Conservation (phyloP, 2,113 vertebrate genomes). For the Cebidichthys violaceus region DNA sequence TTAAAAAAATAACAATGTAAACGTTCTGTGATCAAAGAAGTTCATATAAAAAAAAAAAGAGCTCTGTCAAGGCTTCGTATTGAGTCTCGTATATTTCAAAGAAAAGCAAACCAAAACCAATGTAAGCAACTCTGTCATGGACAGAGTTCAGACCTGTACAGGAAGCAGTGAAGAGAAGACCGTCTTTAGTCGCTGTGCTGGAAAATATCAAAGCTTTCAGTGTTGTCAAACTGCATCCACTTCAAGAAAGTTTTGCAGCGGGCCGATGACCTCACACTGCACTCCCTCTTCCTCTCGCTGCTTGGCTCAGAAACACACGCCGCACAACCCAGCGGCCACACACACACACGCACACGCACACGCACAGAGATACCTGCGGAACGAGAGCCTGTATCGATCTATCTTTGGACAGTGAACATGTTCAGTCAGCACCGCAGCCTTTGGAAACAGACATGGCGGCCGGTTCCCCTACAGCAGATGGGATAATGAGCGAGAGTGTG, state of each 20-base stretch:
- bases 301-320: slow-evolving; percentile 20
- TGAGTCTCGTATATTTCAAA: slow-evolving; percentile 13
- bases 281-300: slow-evolving; percentile 14
- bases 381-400: slow-evolving; percentile 55
- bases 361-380: slow-evolving; percentile 32
- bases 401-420: slow-evolving; percentile 46
- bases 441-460: slow-evolving; percentile 33
- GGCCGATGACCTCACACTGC: slow-evolving; percentile 17
- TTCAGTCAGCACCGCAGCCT: slow-evolving; percentile 60
- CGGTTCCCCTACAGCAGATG: slow-evolving; percentile 42
- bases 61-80: background rate
- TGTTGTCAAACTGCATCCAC: background rate
- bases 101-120: background rate
- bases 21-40: background rate
- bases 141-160: background rate
- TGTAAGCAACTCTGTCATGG: background rate
- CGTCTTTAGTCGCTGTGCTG: background rate
- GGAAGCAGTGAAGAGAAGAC: background rate
- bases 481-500: slow-evolving; percentile 56
- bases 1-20: background rate
- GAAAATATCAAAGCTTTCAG: slow-evolving; percentile 12
- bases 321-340: slow-evolving; percentile 3
- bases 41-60: background rate
- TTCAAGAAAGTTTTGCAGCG: slow-evolving; percentile 1
- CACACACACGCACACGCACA: slow-evolving; percentile 34